Base-by-base conservation (phyloP, 2,888 invertebrate genomes). In the Pseudococcus jackbeardsleyi region DNA sequence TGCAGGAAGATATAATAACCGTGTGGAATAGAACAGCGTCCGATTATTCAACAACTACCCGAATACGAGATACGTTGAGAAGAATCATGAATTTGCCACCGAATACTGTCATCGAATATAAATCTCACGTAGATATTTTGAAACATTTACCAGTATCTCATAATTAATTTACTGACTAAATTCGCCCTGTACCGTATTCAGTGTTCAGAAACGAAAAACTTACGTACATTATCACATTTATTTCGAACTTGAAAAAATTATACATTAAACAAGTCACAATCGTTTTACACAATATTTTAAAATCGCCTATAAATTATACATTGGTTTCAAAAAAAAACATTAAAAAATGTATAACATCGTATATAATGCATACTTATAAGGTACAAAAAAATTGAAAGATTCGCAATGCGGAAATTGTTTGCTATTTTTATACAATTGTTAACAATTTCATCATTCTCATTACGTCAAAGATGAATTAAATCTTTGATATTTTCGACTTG, bases 11-110 rank as follows among this genome's bases (percentile, higher is more conserved):
- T 92, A 96, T 98, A 91, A 94, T 99, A 91, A 97, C 98, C 90
- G 95, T 99, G 91, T 99, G 99, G 99, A 99, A 99, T 93, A 95
- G 96, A 92, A 98, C 97, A 90, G 97, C 99, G 88, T 94, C 96
- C 90, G 98, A 99, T 93, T 94, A 95, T 91, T 94, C 94, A 90
- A 96, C 97, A 90, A 98, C 97, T 90, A 95, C 95, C 90, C 94
- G 98, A 91, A 99, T 99, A 91, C 94, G 98, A 90, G 99, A 99
- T 93, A 98, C 98, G 82, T 93, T 99, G 91, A 96, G 97, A 91
- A 94, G 99, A 92, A 96, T 99, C 91, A 94, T 99, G 91, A 98
- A 99, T 93, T 95, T 99, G 92, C 99, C 99, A 90, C 93, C 96
- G 88, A 95, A 96, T 92, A 96, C 97, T 91, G 95, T 96, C 91